phyloP scores from a whole-genome alignment of 2,113 vertebrate species.

The Antidorcas marsupialis region DNA sequence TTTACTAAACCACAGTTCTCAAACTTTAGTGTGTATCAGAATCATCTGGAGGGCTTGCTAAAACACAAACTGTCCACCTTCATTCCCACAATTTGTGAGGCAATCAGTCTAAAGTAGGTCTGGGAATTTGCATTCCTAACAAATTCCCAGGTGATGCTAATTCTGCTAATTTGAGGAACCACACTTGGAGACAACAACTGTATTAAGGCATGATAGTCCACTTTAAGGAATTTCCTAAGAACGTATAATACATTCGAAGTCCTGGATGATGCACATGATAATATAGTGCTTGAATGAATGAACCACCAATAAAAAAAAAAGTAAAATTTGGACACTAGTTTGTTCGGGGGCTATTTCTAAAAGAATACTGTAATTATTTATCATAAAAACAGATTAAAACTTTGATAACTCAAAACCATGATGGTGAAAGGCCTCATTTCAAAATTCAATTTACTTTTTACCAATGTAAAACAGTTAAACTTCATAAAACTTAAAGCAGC shows the following conservation, averaged over 20 bases:
- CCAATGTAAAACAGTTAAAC: neutral
- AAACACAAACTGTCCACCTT: neutral
- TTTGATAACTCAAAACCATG: neutral
- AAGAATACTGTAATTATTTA: neutral
- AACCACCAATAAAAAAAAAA: slow-evolving; percentile 5
- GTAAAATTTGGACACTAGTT: slow-evolving; percentile 21
- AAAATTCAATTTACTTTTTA: neutral
- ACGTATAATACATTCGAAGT: neutral
- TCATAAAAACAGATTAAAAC: neutral
- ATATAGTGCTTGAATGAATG: neutral
- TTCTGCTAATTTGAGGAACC: neutral
- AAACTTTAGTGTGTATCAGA: neutral
- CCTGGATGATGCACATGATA: neutral
- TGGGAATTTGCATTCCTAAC: neutral
- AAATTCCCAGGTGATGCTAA: neutral
- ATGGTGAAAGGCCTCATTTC: neutral
- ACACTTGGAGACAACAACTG: neutral
- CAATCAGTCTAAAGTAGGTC: neutral
- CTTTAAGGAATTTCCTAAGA: neutral
- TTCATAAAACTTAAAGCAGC: neutral
- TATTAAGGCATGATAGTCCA: neutral
- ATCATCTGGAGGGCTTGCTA: neutral
- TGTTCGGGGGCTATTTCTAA: neutral
- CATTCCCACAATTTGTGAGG: neutral
- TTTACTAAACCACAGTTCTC: slow-evolving; percentile 12